Evolutionary conservation across 2,113 vertebrate genomes (phyloP), one percentile per base, ranked within the genome.

Genomic region (Muntiacus reevesi): DNA sequence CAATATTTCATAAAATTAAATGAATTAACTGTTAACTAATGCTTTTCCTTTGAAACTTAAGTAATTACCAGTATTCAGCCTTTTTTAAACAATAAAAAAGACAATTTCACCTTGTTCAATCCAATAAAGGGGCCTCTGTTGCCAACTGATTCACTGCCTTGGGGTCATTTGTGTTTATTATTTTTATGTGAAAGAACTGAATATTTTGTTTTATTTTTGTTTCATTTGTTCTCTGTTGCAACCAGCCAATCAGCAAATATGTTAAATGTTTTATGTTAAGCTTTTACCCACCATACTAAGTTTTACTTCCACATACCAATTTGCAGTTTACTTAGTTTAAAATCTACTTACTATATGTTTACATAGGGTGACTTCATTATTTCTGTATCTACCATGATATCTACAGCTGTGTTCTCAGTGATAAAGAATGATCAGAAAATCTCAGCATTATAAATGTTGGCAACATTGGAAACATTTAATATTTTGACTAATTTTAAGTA

Each of bases 401-500:
- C n/a, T 79, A 40, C 4, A 87, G 40, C 67, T 92, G 16, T 96
- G 55, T 85, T 91, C 55, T 87, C 52, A 93, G 55, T 81, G 17
- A 16, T 96, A n/a, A 57, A 33, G 28, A 93, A 62, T 89, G 33
- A 52, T 86, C 88, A 82, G 50, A 87, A 97, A 84, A 88, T 55
- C 5, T 59, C 45, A 71, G 21, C 40, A 83, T 87, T 94, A 27
- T 78, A 84, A 86, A n/a, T 92, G 12, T 4, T n/a, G 76, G 27
- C 27, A 74, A 45, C 28, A 54, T 33, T 88, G 11, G 60, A 1
- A 90, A 30, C 76, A 67, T 92, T 92, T 93, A 87, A 40, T 95
- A 81, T 95, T 95, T 94, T 40, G 28, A 84, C 62, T 74, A 71
- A 95, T 86, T 83, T 85, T 89, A 88, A 94, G 13, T 87, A 94